These are phyloP conservation scores for Lithophane leautieri DNA, from an alignment of 2,888 invertebrate genomes.

Conservation along the genomic window DNA sequence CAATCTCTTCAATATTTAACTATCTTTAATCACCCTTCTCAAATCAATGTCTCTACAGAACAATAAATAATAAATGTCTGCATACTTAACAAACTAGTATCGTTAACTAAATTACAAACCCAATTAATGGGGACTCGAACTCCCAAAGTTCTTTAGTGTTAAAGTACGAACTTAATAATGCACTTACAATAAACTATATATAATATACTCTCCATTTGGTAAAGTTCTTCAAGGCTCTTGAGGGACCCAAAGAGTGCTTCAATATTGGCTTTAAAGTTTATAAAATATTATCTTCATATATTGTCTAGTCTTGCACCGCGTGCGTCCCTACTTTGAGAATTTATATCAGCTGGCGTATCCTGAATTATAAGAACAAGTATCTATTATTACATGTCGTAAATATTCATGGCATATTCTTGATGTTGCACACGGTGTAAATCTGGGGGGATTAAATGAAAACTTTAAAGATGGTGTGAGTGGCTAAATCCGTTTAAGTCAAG, in stretches of 20 bases:
- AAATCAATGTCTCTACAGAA: constrained; percentile 35
- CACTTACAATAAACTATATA: constrained; percentile 69
- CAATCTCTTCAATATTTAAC: not conserved
- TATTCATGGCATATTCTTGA: constrained; percentile 58
- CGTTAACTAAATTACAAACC: constrained; percentile 62
- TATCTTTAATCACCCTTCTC: constrained; percentile 1
- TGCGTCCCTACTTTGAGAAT: constrained; percentile 73
- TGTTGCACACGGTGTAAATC: constrained; percentile 19
- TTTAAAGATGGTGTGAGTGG: not conserved
- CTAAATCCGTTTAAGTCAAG: too few relatives aligned
- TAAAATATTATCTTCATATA: constrained; percentile 84
- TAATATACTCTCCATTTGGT: constrained; percentile 68
- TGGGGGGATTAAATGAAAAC: constrained; percentile 25
- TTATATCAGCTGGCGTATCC: constrained; percentile 73
- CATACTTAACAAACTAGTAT: constrained; percentile 57
- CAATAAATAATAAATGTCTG: constrained; percentile 62
- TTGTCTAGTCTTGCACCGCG: constrained; percentile 80
- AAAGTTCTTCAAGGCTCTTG: constrained; percentile 69
- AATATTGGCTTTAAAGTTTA: constrained; percentile 83
- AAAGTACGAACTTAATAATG: constrained; percentile 59
- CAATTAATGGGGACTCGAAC: constrained; percentile 64
- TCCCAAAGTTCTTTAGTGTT: constrained; percentile 50
- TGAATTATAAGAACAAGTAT: constrained; percentile 69
- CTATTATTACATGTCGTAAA: constrained; percentile 67
- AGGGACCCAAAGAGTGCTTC: constrained; percentile 72